Conservation (phyloP, 2,888 invertebrate genomes). For the Lasioglossum marginatum region DNA sequence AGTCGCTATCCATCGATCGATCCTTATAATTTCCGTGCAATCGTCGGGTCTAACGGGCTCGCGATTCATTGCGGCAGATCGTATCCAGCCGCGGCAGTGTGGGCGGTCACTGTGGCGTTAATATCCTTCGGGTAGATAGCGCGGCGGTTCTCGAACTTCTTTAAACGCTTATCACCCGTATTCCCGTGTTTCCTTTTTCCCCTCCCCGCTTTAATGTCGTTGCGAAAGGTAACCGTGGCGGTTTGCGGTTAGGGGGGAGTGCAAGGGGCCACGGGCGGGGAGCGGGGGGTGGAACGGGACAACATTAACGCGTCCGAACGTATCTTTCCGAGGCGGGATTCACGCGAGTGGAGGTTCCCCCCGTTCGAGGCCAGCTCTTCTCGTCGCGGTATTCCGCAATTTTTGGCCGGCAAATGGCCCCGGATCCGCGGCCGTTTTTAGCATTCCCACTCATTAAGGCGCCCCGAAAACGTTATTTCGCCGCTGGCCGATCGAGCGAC, state of each 20-base stretch:
- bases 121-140: conserved; percentile 45
- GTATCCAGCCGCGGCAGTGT: conserved; percentile 15
- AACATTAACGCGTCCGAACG: conserved; percentile 55
- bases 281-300: not conserved
- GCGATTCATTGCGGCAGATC: conserved; percentile 1
- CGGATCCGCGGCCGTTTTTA: conserved; percentile 55
- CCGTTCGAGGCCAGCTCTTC: not conserved
- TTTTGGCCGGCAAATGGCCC: conserved; percentile 60
- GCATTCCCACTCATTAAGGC: conserved; percentile 67
- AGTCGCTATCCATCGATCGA: not conserved
- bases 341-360: conserved; percentile 37
- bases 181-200: conserved; percentile 27
- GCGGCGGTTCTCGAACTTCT: conserved; percentile 42
- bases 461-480: conserved; percentile 61
- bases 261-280: not conserved
- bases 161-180: conserved; percentile 57
- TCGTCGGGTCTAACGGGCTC: conserved; percentile 6
- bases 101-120: conserved; percentile 49
- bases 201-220: conserved; percentile 24
- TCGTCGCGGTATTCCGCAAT: conserved; percentile 58
- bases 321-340: conserved; percentile 44
- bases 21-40: conserved; percentile 6
- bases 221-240: conserved; percentile 16
- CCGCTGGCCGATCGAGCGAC: conserved; percentile 44
- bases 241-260: not conserved